Conservation (phyloP, 1,140 invertebrate species). For the Nebria ingens region DNA sequence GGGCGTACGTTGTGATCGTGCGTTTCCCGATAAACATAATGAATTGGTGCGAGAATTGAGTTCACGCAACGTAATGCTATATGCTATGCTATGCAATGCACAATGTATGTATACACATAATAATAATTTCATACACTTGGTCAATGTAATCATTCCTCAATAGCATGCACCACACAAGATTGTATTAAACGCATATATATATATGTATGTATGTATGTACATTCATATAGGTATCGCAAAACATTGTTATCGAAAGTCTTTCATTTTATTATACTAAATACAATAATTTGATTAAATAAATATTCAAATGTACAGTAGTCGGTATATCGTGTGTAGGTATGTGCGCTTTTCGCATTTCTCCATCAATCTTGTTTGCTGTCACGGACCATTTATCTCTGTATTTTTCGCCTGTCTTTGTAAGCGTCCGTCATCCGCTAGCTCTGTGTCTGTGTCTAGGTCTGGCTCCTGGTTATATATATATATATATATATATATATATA, state of each 20-base stretch:
- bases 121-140: background rate
- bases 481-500: too few relatives aligned
- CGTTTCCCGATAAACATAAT: background rate
- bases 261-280: background rate
- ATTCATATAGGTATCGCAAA: too few relatives aligned
- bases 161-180: too few relatives aligned
- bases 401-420: slow-evolving; percentile 24
- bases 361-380: slow-evolving; percentile 29
- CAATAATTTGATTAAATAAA: background rate
- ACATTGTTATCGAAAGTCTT: background rate
- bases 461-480: too few relatives aligned
- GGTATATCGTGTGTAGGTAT: background rate
- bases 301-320: background rate
- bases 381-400: slow-evolving; percentile 30
- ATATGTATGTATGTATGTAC: too few relatives aligned
- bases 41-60: background rate
- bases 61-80: background rate
- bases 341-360: slow-evolving; percentile 2
- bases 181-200: too few relatives aligned
- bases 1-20: background rate
- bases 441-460: background rate
- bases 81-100: background rate
- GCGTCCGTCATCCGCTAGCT: background rate
- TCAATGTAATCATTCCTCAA: background rate
- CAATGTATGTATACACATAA: background rate